phyloP scores from a whole-genome alignment of 2,113 vertebrate species.

The Sphaerodactylus townsendi region DNA sequence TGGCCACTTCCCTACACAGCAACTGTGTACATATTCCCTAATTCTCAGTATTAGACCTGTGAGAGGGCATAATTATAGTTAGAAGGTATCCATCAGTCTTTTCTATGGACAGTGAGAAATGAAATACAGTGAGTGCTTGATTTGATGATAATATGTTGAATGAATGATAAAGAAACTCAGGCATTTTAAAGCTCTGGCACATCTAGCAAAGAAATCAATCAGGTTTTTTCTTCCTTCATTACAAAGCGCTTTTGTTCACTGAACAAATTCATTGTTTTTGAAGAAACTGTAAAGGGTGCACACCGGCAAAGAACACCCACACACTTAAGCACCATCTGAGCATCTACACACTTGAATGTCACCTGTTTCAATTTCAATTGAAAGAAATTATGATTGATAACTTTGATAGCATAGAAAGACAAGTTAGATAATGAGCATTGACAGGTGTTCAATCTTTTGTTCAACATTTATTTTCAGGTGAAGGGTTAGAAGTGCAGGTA shows the following conservation, averaged over 20 bases:
- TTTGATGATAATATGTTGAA: constrained; percentile 9
- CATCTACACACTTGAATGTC: constrained; percentile 4
- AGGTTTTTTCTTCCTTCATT: background rate
- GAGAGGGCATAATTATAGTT: constrained; percentile 69
- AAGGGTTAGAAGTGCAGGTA: constrained; percentile 22
- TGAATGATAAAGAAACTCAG: constrained; percentile 27
- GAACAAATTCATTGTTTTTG: constrained; percentile 7
- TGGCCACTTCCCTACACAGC: constrained; percentile 47
- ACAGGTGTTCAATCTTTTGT: constrained; percentile 26
- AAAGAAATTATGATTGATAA: background rate
- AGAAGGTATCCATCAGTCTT: constrained; percentile 67
- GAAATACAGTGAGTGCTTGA: constrained; percentile 24
- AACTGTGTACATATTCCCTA: constrained; percentile 71
- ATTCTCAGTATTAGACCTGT: constrained; percentile 75
- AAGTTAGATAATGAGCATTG: constrained; percentile 20
- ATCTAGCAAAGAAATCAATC: constrained; percentile 6
- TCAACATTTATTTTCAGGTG: background rate
- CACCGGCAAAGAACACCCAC: background rate
- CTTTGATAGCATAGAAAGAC: background rate
- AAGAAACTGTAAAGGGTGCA: background rate
- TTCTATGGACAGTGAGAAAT: constrained; percentile 69
- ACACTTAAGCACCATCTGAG: background rate
- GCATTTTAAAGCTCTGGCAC: constrained; percentile 8
- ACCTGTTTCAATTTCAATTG: constrained; percentile 20
- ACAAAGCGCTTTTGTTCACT: background rate